Base-by-base conservation (phyloP, 1,140 invertebrate genomes). In the Drosophila kikkawai region DNA sequence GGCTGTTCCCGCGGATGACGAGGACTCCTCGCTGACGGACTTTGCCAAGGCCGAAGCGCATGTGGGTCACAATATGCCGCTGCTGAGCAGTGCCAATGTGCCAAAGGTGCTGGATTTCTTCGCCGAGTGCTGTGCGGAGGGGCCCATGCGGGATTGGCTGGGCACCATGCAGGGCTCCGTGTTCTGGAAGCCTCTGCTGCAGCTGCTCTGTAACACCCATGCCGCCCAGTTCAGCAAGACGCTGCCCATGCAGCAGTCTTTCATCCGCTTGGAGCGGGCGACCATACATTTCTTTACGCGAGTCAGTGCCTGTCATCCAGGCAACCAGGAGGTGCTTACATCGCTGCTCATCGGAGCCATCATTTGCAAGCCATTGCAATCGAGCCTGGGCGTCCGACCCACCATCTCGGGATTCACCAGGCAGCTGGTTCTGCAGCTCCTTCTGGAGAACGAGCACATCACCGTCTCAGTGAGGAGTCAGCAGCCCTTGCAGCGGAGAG, bases 371-470 rank as follows among this genome's bases (percentile, higher is more conserved):
- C 90, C 92, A 3, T 19, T 78, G 22, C 79, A 70, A 8, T 60
- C 71, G 7, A 34, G 59, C 3, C 29, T 64, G 4, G 47, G 74
- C 15, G 85, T 75, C 34, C 73, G 84, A 0, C 84, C 84, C 15
- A 92, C 91, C 7, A 96, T 98, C 75, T 97, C 97, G 13, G 97
- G 97, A 12, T 98, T 98, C 92, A 97, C 97, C 12, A 95, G 97
- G 22, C 95, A 97, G 64, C 93, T 99, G 32, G 95, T 98, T 57
- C 93, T 98, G 9, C 97, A 98, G 91, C 93, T 98, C 29, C 93
- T 98, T 17, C 93, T 98, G 44, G 97, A 98, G 83, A 96, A 96
- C 90, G 97, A 98, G 92, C 97, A 96, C 78, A 95, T 97, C 42
- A 94, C 95, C 11, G 96, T 97, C 4, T 95, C 95, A 47, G 94